Evolutionary conservation across 2,888 invertebrate genomes (phyloP).

Genomic region (Cremastinae sp.): DNA sequence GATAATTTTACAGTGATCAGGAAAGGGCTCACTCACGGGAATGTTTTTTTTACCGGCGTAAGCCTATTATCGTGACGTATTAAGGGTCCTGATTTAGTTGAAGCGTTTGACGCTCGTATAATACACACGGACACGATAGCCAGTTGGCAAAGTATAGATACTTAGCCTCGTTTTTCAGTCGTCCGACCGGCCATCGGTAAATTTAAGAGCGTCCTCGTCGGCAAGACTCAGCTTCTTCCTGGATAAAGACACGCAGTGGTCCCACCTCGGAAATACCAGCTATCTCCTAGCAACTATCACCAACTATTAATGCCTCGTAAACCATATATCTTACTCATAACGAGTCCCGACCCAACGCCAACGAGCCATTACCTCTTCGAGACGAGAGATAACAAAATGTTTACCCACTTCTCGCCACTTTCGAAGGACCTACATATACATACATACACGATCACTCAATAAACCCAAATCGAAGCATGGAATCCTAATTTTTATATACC

Average conservation of each 20-base stretch:
- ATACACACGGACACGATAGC: conserved; percentile 32
- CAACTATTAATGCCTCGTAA: conserved; percentile 59
- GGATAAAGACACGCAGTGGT: conserved; percentile 19
- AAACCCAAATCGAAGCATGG: too few relatives aligned
- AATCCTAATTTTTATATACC: too few relatives aligned
- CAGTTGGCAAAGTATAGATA: conserved; percentile 36
- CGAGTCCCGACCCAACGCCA: conserved; percentile 53
- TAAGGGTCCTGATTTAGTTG: conserved; percentile 32
- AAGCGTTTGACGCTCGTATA: conserved; percentile 22
- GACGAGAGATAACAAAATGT: conserved; percentile 33
- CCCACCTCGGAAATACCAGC: conserved; percentile 6
- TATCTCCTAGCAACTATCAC: conserved; percentile 36
- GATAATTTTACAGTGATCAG: too few relatives aligned
- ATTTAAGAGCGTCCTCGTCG: conserved; percentile 58
- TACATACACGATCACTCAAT: too few relatives aligned
- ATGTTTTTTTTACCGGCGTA: conserved; percentile 51
- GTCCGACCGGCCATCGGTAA: conserved; percentile 46
- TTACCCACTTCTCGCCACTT: too few relatives aligned
- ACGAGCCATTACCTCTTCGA: conserved; percentile 21
- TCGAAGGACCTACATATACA: too few relatives aligned
- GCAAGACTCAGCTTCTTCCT: conserved; percentile 28
- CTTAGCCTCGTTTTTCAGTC: conserved; percentile 58
- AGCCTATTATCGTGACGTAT: conserved; percentile 62
- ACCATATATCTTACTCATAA: conserved; percentile 60
- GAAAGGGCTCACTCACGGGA: too few relatives aligned